Conservation (phyloP, 1,140 invertebrate species). For the Chrysopa pallens region DNA sequence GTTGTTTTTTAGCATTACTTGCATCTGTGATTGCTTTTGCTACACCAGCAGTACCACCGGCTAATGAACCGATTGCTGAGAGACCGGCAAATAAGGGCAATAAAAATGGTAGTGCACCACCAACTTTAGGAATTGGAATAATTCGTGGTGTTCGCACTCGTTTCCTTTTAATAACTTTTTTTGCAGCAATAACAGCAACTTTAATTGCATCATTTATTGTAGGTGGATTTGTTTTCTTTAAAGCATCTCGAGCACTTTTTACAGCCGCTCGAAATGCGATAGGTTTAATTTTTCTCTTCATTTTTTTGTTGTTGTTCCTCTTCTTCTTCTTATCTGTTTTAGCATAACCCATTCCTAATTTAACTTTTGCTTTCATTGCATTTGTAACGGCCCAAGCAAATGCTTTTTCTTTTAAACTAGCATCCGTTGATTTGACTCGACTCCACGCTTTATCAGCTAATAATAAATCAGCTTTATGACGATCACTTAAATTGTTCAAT, state of each 20-base stretch:
- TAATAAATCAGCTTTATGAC: conserved; percentile 22
- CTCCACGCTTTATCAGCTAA: conserved; percentile 20
- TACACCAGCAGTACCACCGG: conserved; percentile 14
- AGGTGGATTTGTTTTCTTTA: conserved; percentile 2
- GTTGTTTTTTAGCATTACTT: conserved; percentile 12
- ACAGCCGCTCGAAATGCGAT: background rate
- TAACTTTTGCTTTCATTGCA: conserved; percentile 17
- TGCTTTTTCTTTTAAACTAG: conserved; percentile 15
- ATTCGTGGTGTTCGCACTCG: conserved; percentile 11
- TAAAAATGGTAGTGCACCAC: conserved; percentile 16
- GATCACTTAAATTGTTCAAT: conserved; percentile 14
- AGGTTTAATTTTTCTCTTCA: too few species aligned
- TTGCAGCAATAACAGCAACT: conserved; percentile 6
- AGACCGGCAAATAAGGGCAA: conserved; percentile 21
- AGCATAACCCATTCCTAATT: conserved; percentile 11
- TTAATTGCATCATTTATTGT: conserved; percentile 3
- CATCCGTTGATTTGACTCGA: conserved; percentile 19
- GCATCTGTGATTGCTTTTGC: conserved; percentile 17
- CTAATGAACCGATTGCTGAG: conserved; percentile 16
- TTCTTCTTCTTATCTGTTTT: conserved; percentile 1
- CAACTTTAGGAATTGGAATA: conserved; percentile 18
- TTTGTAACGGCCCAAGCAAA: conserved; percentile 13
- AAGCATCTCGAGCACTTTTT: background rate
- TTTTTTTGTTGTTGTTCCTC: too few species aligned
- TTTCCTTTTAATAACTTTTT: conserved; percentile 5